Base-by-base conservation (phyloP, 2,888 invertebrate species). In the Pyrocoelia pectoralis region DNA sequence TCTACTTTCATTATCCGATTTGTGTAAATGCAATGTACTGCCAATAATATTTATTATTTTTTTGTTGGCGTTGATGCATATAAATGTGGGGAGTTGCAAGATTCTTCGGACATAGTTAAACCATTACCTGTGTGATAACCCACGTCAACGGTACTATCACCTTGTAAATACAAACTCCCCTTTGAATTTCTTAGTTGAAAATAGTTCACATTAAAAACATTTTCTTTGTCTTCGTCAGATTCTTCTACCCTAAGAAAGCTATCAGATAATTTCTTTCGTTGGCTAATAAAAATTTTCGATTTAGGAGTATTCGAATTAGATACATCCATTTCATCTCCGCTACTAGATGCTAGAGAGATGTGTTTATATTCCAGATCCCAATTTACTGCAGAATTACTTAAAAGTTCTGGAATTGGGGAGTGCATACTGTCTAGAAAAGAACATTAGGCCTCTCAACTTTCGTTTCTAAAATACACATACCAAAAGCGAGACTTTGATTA, bases 321-420 rank as follows among this genome's bases (percentile, higher is more conserved):
- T 9, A 78, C 70, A 18, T 81, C 80, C 77, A 80, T 80, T 62
- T 73, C 71, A 18, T 69, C 61, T 10, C 17, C 19, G 18, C 68
- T 71, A 9, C 75, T 72, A 2, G 78, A 74, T 12, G 54, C 64
- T 12, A 78, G 65, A 9, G 76, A 76, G 14, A 81, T 72, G 14
- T 77, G 75, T 10, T 75, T 75, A 60, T 79, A 78, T 67, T 81
- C 81, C 74, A 81, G 74, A 33, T 81, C 81, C 80, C 81, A 81
- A 61, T 81, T 77, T 0, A 76, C 71, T 3, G 74, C 66, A 0
- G 78, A 76, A 58, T 76, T 72, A 63, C 72, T 74, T 12, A 74
- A 62, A 10, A 61, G 56, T 59, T 71, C 70, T 43, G 54, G 56
- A 14, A 59, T 19, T 10, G 69, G 68, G 0, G 68, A 70, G 29